phyloP scores from a whole-genome alignment of 2,888 invertebrate genomes.

The Ethmia dodecea region DNA sequence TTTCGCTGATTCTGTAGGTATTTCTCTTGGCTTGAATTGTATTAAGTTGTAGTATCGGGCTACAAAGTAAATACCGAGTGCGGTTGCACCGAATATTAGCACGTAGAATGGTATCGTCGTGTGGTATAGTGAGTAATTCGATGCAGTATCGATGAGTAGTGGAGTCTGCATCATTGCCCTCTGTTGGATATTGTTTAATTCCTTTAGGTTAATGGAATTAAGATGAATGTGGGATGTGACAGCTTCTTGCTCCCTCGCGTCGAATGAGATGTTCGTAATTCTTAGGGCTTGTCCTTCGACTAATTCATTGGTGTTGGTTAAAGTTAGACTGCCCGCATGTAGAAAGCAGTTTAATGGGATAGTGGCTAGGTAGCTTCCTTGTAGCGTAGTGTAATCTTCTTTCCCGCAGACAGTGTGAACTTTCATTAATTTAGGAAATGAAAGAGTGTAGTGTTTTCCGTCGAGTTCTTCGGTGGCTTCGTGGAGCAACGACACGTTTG shows the following conservation, averaged over 20 bases:
- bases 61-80: not conserved
- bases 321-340: constrained; percentile 1
- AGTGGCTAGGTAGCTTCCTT: constrained; percentile 19
- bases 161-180: not conserved
- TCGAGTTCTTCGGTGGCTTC: constrained; percentile 20
- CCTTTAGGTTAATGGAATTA: constrained; percentile 2
- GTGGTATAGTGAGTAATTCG: not conserved
- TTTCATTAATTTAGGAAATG: constrained; percentile 18
- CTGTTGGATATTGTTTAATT: not conserved
- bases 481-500: constrained; percentile 14
- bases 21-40: not conserved
- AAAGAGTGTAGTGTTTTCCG: constrained; percentile 18
- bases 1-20: not conserved
- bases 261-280: constrained; percentile 1
- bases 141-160: not conserved
- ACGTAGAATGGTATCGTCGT: constrained; percentile 7
- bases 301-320: constrained; percentile 8
- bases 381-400: constrained; percentile 14
- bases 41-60: not conserved
- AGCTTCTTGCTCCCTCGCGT: not conserved
- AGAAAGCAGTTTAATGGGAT: constrained; percentile 11
- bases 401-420: constrained; percentile 17
- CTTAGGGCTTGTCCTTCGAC: constrained; percentile 5
- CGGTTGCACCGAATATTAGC: constrained; percentile 1
- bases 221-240: not conserved